A percentile compares a stretch with the other conserved stretches of the same genome.
Conservation (phyloP, 2,113 vertebrate species). For the Stercorarius parasiticus region DNA sequence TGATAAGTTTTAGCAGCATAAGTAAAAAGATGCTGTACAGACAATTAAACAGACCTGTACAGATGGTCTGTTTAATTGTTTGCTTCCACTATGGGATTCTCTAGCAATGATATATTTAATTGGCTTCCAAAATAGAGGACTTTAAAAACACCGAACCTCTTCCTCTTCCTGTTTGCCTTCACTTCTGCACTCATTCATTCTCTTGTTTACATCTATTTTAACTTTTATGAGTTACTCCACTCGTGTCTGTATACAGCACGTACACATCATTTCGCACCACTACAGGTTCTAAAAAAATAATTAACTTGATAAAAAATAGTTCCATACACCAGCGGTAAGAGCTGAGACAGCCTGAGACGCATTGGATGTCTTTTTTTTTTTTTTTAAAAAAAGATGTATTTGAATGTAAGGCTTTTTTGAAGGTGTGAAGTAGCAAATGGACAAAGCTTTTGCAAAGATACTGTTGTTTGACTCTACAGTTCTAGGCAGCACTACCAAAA, state of each 20-base stretch:
- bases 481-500: neutral
- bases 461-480: neutral
- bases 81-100: neutral
- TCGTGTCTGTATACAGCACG: neutral
- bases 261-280: neutral
- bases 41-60: neutral
- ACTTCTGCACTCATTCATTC: neutral
- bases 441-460: neutral
- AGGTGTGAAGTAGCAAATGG: neutral
- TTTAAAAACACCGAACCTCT: neutral
- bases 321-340: neutral
- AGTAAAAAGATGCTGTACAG: neutral
- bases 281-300: neutral
- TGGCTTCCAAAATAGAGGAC: neutral
- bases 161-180: neutral
- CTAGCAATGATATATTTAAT: neutral
- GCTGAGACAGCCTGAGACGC: neutral
- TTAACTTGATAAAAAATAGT: neutral
- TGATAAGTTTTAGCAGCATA: neutral
- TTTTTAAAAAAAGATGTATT: neutral
- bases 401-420: neutral
- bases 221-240: neutral
- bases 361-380: neutral
- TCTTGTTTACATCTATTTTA: neutral
- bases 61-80: slow-evolving; percentile 13